phyloP scores from a whole-genome alignment of 2,113 vertebrate species.

The Amphilophus citrinellus region DNA sequence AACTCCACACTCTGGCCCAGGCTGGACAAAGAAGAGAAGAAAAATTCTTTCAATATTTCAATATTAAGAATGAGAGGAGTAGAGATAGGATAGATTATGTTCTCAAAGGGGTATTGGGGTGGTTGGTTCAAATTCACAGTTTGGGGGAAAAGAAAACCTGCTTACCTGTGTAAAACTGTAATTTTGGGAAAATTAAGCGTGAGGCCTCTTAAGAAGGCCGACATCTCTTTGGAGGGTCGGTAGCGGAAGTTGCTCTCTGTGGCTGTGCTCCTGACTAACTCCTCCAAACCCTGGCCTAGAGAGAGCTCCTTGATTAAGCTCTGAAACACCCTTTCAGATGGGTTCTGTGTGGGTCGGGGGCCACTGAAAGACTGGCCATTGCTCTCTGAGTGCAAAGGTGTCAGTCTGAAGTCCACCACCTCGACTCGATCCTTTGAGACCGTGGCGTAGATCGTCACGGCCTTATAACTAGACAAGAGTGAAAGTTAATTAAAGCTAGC shows the following conservation, averaged over 20 bases:
- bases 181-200: slow-evolving; percentile 93
- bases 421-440: slow-evolving; percentile 82
- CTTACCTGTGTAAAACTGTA: slow-evolving; percentile 85
- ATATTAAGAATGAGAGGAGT: no score
- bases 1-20: slow-evolving; percentile 93
- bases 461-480: slow-evolving; percentile 84
- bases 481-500: neutral
- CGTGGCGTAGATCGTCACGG: slow-evolving; percentile 84
- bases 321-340: slow-evolving; percentile 86
- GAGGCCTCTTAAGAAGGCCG: slow-evolving; percentile 87
- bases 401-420: slow-evolving; percentile 91
- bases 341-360: slow-evolving; percentile 76
- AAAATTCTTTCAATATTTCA: neutral
- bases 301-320: slow-evolving; percentile 92
- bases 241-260: slow-evolving; percentile 89
- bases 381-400: slow-evolving; percentile 70
- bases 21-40: slow-evolving; percentile 72
- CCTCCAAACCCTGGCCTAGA: slow-evolving; percentile 88
- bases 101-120: neutral
- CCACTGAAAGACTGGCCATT: slow-evolving; percentile 66
- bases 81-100: neutral
- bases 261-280: slow-evolving; percentile 82
- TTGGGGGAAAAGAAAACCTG: neutral
- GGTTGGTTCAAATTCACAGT: neutral
- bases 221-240: slow-evolving; percentile 86